A percentile compares a stretch with the other conserved stretches of the same genome.
Evolutionary conservation across 2,888 invertebrate species (phyloP).

Genomic region (Gordius sp.): DNA sequence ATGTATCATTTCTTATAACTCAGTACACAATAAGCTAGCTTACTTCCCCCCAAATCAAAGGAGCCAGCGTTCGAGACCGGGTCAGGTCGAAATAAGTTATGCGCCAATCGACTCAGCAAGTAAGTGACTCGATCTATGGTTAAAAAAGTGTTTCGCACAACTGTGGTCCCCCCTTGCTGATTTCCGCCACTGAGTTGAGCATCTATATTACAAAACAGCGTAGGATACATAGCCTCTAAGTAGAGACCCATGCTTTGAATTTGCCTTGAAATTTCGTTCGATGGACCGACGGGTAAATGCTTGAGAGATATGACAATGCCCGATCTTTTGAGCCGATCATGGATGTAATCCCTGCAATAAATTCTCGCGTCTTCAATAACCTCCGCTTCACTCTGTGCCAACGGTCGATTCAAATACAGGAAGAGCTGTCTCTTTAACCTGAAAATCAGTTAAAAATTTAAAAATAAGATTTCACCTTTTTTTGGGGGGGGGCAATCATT

Average conservation of each 20-base stretch:
- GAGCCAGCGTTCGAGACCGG: no score
- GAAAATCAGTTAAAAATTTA: not conserved
- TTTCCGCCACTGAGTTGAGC: not conserved
- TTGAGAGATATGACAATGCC: conserved; percentile 5
- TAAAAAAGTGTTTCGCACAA: not conserved
- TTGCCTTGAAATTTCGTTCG: not conserved
- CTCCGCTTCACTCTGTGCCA: not conserved
- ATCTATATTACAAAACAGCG: not conserved
- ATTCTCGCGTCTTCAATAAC: conserved; percentile 1
- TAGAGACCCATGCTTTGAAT: not conserved
- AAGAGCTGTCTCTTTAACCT: not conserved
- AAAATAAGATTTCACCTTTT: no score
- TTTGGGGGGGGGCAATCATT: no score
- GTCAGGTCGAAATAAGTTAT: conserved; percentile 8
- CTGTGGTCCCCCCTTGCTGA: no score
- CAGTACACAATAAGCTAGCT: no score
- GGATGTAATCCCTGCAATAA: conserved; percentile 6
- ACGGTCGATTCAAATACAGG: not conserved
- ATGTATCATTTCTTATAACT: no score
- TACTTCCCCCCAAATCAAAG: no score
- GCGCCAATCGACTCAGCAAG: not conserved
- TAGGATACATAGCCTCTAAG: not conserved
- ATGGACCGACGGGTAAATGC: not conserved
- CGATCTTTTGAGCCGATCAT: not conserved
- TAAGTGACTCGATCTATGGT: not conserved